Conservation (phyloP, 2,797 vertebrate genomes). For the Erethizon dorsatum region DNA sequence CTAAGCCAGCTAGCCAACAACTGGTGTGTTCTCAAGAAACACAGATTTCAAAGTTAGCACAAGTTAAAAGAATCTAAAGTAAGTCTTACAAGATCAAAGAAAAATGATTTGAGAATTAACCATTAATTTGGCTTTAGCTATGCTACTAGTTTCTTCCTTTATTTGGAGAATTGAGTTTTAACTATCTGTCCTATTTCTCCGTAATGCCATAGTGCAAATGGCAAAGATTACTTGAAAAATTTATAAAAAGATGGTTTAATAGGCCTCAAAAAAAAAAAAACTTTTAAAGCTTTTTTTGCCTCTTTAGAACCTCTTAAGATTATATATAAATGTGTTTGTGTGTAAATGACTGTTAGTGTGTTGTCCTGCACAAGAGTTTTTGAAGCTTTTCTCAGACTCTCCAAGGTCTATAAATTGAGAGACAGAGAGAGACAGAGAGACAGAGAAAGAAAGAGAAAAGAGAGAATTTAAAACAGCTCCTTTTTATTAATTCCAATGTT, state of each 20-base stretch:
- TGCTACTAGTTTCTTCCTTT: not conserved
- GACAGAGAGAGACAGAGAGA: not conserved
- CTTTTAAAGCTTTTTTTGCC: not conserved
- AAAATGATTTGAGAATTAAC: not conserved
- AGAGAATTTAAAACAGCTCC: not conserved
- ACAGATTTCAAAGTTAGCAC: not conserved
- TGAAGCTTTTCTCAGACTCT: not conserved
- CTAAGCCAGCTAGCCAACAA: slow-evolving; percentile 24
- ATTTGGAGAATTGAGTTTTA: slow-evolving; percentile 11
- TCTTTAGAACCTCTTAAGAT: not conserved
- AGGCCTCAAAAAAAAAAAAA: not conserved
- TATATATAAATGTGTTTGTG: not conserved
- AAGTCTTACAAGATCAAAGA: slow-evolving; percentile 50
- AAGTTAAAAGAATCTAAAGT: not conserved
- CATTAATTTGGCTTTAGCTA: slow-evolving; percentile 26
- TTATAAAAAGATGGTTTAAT: not conserved
- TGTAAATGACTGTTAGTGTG: not conserved
- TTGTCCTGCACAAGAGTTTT: not conserved
- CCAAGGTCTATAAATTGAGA: not conserved
- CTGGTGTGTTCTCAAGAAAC: slow-evolving; percentile 9
- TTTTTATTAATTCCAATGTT: not conserved
- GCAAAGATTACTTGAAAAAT: slow-evolving; percentile 9
- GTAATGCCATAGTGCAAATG: not conserved
- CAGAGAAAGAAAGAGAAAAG: not conserved
- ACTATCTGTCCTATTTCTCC: not conserved